Base-by-base conservation (phyloP, 2,888 invertebrate genomes). In the Cerastoderma edule region DNA sequence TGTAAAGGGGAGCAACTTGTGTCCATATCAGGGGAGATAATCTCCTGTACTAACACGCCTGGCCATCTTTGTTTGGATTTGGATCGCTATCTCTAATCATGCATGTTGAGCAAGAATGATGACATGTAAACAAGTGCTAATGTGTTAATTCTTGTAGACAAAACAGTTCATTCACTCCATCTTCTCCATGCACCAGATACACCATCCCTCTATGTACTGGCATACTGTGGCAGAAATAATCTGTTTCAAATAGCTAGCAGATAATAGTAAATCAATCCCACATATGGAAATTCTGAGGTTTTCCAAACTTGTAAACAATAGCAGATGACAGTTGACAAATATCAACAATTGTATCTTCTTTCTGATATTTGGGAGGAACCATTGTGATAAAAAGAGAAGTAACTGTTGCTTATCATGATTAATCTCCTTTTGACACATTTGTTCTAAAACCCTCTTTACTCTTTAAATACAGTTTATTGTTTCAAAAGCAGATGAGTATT, bases 121-220 rank as follows among this genome's bases (percentile, higher is more conserved):
- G 60, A 33, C 60, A 60, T 60, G 35, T 71, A 53, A 65, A 65
- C 48, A 54, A 53, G 71, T 48, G 70, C 13, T 53, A 22, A 54
- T 44, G 71, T 48, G 70, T 6, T 53, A 22, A 27, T 19, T n/a
- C 27, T 53, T 35, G 33, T 44, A 19, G 54, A 57, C 24, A 57
- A 22, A 68, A 30, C 44, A 33, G n/a, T n/a, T n/a, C n/a, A n/a
- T n/a, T n/a, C n/a, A n/a, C n/a, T n/a, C n/a, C n/a, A n/a, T n/a
- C n/a, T n/a, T n/a, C n/a, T n/a, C n/a, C n/a, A n/a, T n/a, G n/a
- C n/a, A n/a, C n/a, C n/a, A n/a, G n/a, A n/a, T n/a, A n/a, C n/a
- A n/a, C n/a, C n/a, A n/a, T n/a, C n/a, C n/a, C n/a, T n/a, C n/a
- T n/a, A n/a, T n/a, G n/a, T n/a, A n/a, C n/a, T n/a, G n/a, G n/a